Evolutionary conservation across 2,113 vertebrate genomes (phyloP), one percentile per base, ranked within the genome.

Genomic region (Grus americana): DNA sequence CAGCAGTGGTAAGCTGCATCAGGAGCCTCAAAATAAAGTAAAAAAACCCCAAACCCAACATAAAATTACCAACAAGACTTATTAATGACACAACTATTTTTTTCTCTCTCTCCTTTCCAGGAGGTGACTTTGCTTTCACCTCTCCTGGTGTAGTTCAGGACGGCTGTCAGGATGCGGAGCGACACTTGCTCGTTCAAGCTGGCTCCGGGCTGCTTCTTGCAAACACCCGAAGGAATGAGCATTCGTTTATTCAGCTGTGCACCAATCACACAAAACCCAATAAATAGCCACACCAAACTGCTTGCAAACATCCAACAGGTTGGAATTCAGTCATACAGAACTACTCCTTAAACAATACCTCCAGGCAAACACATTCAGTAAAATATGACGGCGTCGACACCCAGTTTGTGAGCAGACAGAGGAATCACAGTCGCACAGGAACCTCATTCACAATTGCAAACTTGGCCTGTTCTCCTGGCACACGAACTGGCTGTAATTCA

Each of bases 351-450:
- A n/a, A 90, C 85, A 50, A 9, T 4, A 21, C 55, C 82, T n/a
- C 20, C 7, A 58, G 67, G 85, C 49, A 11, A 12, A 34, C 6
- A 0, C 10, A 2, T 8, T 10, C 81, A 34, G 32, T 23, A 18
- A 21, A n/a, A 65, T 15, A 2, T 5, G 58, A n/a, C 0, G 0
- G 46, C 10, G 1, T 4, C n/a, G 46, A 17, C 74, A 54, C 38
- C 22, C 71, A 1, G 7, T 7, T 2, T 62, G 71, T 12, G 82
- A 44, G 0, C 8, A 66, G 79, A 21, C 15, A 40, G 66, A 42
- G 54, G 70, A 8, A 38, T 2, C 42, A 4, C 23, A 5, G 49
- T 1, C 4, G 1, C 65, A 44, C 55, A 6, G 75, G 62, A 58
- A 10, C 6, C 70, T 79, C 49, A 5, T 27, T 70, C 78, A 58